Base-by-base conservation (phyloP, 2,888 invertebrate species). In the Hirtodrosophila duncani region DNA sequence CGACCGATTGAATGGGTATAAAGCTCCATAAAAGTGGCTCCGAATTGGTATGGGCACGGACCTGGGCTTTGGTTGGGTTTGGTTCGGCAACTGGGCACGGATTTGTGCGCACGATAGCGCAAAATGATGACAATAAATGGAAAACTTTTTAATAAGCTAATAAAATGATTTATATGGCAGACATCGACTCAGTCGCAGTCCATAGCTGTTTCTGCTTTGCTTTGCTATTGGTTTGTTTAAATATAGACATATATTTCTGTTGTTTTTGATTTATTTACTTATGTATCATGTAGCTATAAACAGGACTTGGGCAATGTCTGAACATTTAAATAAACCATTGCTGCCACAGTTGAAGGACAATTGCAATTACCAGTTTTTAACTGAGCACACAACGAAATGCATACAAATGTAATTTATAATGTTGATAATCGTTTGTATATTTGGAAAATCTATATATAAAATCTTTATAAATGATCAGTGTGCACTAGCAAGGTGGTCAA, bases 81-180 rank as follows among this genome's bases (percentile, higher is more conserved):
- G 33, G 23, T 10, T 27, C 9, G 17, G 9, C 29, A 64, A 50
- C 55, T 63, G 67, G 52, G 72, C 70, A 70, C 58, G 80, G 81
- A 79, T 75, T 81, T 75, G 81, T 75, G 79, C 81, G 74, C 69
- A 64, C 68, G 67, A 81, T 67, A 80, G 77, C 74, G 78, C 75
- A 81, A 79, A 78, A 83, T 81, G 77, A 82, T 72, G 84, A 84
- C 84, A 83, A 84, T 83, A 83, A 83, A 82, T 83, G 81, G 69
- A 83, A 83, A 83, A 77, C 67, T 84, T 82, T 83, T 80, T 81
- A 81, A 82, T 83, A 81, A 78, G 78, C 75, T 66, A 74, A 71
- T 83, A 80, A 82, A 83, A 80, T 82, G 83, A 84, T 84, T 83
- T 83, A 84, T 78, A 59, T 57, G 44, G 62, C 58, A 51, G 59